Base-by-base conservation (phyloP, 2,113 vertebrate species). In the Thalassoma bifasciatum region DNA sequence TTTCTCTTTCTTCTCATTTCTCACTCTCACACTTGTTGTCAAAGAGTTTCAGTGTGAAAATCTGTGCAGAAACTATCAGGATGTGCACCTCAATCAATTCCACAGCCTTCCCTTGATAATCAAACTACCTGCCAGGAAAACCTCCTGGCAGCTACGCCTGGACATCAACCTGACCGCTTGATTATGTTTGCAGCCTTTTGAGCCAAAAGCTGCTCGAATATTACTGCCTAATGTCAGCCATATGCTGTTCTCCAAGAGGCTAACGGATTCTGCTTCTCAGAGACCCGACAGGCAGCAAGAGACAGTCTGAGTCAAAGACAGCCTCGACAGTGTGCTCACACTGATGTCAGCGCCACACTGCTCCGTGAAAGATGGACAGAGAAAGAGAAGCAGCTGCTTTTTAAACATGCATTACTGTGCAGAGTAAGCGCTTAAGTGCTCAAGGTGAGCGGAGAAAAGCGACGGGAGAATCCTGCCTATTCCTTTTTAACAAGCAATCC, bases 101-200 rank as follows among this genome's bases (percentile, higher is more conserved):
- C 72, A 62, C 77, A 76, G 78, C 70, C 42, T 85, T 83, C 47
- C 58, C 77, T 51, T 84, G 72, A 65, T 79, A 79, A 90, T 90
- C 80, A 78, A 84, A 77, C 68, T 69, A 77, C 69, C 63, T 85
- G 85, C 82, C 87, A 87, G 84, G 85, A 90, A 77, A 87, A 72
- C 84, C 67, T 64, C 62, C 75, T 85, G 86, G 86, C 85, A 89
- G 77, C 86, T 54, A 71, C 42, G 79, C 79, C 62, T 72, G 59
- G 74, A 83, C 86, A 84, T 89, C 88, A 83, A 84, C 80, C 87
- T 91, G 84, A 92, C 87, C 86, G 46, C 75, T 49, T 78, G 78
- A 90, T 92, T 89, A 88, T 83, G 80, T 85, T 66, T 87, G 82
- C 71, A 67, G 50, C 68, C 63, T 72, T 78, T 63, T 17, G 64